These are phyloP conservation scores for Helostoma temminkii DNA, from an alignment of 2,797 vertebrate genomes.

Conservation along the genomic window DNA sequence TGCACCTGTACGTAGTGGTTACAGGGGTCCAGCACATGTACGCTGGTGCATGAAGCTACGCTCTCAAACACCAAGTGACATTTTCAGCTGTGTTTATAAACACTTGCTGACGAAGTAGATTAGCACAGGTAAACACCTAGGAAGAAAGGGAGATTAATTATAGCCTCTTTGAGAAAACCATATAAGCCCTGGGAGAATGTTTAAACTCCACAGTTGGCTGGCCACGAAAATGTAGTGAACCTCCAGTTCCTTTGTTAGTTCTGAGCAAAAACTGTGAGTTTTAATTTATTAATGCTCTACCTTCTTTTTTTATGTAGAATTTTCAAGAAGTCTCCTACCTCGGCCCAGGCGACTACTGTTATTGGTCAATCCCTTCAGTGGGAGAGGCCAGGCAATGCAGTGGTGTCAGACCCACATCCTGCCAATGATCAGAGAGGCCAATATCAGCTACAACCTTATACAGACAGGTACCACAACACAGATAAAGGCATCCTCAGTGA, in stretches of 20 bases:
- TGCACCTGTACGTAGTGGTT: no score
- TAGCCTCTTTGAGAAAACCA: not conserved
- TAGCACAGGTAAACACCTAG: no score
- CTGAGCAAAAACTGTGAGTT: conserved; percentile 3
- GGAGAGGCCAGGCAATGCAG: conserved; percentile 90
- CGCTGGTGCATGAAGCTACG: no score
- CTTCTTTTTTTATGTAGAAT: conserved; percentile 79
- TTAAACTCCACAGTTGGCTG: conserved; percentile 8
- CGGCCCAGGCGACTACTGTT: conserved; percentile 89
- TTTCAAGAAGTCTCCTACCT: conserved; percentile 88
- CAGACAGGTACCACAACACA: conserved; percentile 86
- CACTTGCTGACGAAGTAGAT: no score
- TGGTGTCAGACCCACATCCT: conserved; percentile 92
- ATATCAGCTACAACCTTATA: conserved; percentile 94
- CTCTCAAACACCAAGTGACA: no score
- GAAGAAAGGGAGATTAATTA: no score
- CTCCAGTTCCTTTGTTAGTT: conserved; percentile 36
- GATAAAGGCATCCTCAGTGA: not conserved
- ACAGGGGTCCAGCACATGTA: no score
- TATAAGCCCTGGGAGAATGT: not conserved
- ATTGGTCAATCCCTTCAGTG: conserved; percentile 93
- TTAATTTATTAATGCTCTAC: conserved; percentile 8
- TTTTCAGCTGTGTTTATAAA: no score
- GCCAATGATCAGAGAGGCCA: conserved; percentile 93
- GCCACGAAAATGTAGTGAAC: conserved; percentile 30